A percentile compares a stretch with the other conserved stretches of the same genome.
Conservation (phyloP, 2,888 invertebrate genomes). For the Drosophila nigritarsus region DNA sequence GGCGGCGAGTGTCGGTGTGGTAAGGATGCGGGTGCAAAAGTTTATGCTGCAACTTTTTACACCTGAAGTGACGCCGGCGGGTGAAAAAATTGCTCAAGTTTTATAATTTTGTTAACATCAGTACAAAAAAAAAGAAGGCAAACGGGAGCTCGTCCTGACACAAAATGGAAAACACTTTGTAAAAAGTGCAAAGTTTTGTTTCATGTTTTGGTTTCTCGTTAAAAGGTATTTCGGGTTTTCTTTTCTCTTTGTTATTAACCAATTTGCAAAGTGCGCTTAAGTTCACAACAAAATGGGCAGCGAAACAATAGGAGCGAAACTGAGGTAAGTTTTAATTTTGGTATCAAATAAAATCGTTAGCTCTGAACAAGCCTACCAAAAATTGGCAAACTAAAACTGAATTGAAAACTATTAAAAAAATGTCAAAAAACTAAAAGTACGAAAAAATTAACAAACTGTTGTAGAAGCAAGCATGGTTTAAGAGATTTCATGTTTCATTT, state of each 20-base stretch:
- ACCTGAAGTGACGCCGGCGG: slow-evolving; percentile 55
- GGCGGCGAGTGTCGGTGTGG: not conserved
- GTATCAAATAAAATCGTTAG: not conserved
- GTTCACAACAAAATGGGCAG: slow-evolving; percentile 53
- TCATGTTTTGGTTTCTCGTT: slow-evolving; percentile 65
- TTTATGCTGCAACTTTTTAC: slow-evolving; percentile 71
- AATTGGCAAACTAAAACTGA: not conserved
- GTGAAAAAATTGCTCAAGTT: slow-evolving; percentile 65
- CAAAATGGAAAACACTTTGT: slow-evolving; percentile 58
- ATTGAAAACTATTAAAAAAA: not conserved
- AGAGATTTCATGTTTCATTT: not conserved
- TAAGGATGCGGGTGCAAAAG: slow-evolving; percentile 27
- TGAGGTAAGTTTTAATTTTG: slow-evolving; percentile 17
- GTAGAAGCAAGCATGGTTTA: not conserved
- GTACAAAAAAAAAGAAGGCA: slow-evolving; percentile 25
- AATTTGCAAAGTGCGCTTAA: slow-evolving; percentile 78
- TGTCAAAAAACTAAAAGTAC: not conserved
- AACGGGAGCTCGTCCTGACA: slow-evolving; percentile 9
- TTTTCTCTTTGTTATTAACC: slow-evolving; percentile 67
- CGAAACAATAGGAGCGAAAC: not conserved
- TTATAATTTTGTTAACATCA: slow-evolving; percentile 78
- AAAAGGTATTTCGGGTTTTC: slow-evolving; percentile 60
- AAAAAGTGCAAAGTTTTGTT: slow-evolving; percentile 67
- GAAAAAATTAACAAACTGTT: not conserved
- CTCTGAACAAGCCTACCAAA: not conserved